These are phyloP conservation scores for Mionectes olivaceus DNA, from an alignment of 2,797 vertebrate species.

Conservation along the genomic window DNA sequence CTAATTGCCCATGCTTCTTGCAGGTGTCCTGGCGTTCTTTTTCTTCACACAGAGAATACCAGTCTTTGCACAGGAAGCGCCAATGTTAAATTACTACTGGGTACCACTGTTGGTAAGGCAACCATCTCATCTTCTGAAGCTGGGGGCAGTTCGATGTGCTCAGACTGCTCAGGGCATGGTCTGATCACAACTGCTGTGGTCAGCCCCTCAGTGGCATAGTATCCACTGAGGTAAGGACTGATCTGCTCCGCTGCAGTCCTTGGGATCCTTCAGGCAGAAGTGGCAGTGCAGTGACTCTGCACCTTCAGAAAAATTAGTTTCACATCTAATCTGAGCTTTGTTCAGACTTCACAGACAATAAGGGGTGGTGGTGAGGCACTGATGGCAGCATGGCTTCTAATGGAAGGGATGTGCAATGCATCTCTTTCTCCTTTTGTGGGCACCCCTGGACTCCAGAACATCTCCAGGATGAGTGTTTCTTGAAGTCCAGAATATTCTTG, in stretches of 20 bases:
- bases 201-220: not conserved
- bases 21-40: constrained; percentile 92
- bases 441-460: not conserved
- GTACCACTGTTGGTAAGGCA: constrained; percentile 92
- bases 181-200: not conserved
- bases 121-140: not conserved
- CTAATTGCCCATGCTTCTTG: constrained; percentile 37
- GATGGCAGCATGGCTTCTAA: not conserved
- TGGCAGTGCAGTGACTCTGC: not conserved
- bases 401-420: not conserved
- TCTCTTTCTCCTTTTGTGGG: not conserved
- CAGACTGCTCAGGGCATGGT: not conserved
- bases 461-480: not conserved
- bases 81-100: constrained; percentile 93
- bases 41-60: constrained; percentile 92
- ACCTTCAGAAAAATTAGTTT: not conserved
- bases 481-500: not conserved
- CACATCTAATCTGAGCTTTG: not conserved
- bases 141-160: not conserved
- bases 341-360: not conserved
- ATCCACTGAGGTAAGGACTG: not conserved
- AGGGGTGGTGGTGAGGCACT: not conserved
- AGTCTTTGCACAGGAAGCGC: constrained; percentile 84
- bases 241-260: not conserved
- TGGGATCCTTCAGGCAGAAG: not conserved